Evolutionary conservation across 2,888 invertebrate species (phyloP), one percentile per base, ranked within the genome.

Genomic region (Acleris emargana): DNA sequence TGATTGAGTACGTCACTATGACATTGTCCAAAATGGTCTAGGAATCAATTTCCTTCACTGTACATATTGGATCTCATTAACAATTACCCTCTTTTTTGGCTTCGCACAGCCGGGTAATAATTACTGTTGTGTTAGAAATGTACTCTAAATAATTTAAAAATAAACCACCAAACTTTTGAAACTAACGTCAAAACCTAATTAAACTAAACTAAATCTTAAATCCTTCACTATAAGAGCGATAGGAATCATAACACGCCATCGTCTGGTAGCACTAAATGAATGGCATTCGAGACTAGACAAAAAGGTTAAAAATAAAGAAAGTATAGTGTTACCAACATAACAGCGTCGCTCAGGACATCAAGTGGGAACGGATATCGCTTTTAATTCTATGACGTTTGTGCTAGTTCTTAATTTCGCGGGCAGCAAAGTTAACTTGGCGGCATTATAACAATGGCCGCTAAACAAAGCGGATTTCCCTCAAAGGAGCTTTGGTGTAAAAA

Each of bases 231-330:
- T 53, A 59, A 49, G 53, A 54, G 50, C 55, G 64, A 64, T 60
- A 50, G 55, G 13, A 28, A 64, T 64, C 54, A 64, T 54, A 64
- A 51, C 64, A 51, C 42, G 59, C 59, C 64, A 38, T 45, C 59
- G 59, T 42, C 51, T 58, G 58, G 49, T 54, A 64, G 52, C 50
- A 66, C 64, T 66, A 57, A 78, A 80, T 77, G 77, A 80, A 80
- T 76, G 71, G 70, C 69, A 68, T 63, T 66, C 68, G 69, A 70
- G 62, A 66, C 72, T 71, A 72, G 71, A 72, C 73, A 74, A 78
- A 78, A 76, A 74, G 72, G 74, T 74, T 75, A 72, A 74, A 80
- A 80, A 76, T 76, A 80, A 79, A 80, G 76, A 78, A 78, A 70
- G 53, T 59, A 58, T 58, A 50, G 59, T 55, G 54, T 55, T 45